phyloP scores from a whole-genome alignment of 2,113 vertebrate species.

The Connochaetes taurinus region DNA sequence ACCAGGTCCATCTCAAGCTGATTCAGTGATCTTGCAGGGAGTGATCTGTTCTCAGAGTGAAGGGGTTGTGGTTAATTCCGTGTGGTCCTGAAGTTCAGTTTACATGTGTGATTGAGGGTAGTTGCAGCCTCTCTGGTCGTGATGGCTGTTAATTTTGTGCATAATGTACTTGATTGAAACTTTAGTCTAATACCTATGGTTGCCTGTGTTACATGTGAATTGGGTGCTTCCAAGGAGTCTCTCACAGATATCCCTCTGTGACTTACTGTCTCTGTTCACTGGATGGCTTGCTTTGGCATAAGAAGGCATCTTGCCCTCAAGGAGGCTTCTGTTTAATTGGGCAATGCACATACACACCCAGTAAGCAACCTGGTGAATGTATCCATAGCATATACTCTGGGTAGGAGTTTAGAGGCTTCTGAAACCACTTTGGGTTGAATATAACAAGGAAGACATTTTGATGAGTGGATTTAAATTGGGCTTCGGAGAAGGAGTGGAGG shows the following conservation, averaged over 20 bases:
- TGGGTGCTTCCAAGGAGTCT: neutral
- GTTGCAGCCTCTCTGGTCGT: neutral
- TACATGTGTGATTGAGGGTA: neutral
- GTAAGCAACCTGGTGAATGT: neutral
- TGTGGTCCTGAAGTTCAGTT: neutral
- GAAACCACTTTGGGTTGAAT: neutral
- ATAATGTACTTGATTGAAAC: neutral
- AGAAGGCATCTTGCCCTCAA: neutral
- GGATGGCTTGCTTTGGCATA: neutral
- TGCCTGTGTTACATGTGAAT: neutral
- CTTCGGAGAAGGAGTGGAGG: neutral
- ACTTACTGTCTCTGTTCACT: neutral
- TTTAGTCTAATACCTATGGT: neutral
- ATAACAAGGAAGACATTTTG: neutral
- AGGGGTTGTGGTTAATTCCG: neutral
- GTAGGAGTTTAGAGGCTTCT: neutral
- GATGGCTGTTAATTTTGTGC: neutral
- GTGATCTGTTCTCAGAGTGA: neutral
- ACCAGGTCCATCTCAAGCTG: neutral
- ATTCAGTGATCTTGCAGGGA: neutral
- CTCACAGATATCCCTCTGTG: neutral
- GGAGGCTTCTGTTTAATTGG: neutral
- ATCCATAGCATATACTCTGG: neutral
- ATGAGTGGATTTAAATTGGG: neutral
- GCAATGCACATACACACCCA: neutral